Percentiles rank a stretch among this genome's conserved stretches.
phyloP scores from a whole-genome alignment of 2,113 vertebrate genomes.

The Eurypyga helias region DNA sequence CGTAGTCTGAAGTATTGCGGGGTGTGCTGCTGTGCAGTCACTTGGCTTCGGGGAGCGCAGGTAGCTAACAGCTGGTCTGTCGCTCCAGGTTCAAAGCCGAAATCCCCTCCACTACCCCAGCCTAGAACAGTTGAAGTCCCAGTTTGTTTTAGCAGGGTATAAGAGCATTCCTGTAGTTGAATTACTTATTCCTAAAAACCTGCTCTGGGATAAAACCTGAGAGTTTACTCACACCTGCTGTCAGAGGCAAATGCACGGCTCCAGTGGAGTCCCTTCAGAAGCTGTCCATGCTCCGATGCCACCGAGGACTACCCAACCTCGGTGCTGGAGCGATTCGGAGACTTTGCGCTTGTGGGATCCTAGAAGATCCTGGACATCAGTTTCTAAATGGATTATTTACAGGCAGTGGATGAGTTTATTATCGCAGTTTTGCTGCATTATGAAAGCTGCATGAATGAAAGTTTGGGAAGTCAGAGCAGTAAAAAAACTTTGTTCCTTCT shows the following conservation, averaged over 20 bases:
- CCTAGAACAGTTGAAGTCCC: not conserved
- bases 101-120: not conserved
- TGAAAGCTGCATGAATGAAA: not conserved
- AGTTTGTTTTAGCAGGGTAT: not conserved
- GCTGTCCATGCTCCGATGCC: not conserved
- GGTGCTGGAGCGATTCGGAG: not conserved
- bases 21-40: not conserved
- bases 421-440: not conserved
- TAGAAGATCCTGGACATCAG: not conserved
- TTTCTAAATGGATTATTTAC: not conserved
- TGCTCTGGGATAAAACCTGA: not conserved
- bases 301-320: accelerated
- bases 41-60: not conserved
- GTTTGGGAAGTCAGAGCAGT: not conserved
- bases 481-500: not conserved
- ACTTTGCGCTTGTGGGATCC: not conserved
- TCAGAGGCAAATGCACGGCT: accelerated
- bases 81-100: not conserved
- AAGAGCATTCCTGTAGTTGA: not conserved
- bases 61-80: not conserved
- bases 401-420: not conserved
- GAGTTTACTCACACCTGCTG: not conserved
- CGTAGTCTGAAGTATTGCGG: not conserved
- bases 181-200: not conserved
- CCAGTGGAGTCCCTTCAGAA: not conserved